Conservation (phyloP, 53 echinoderm and acorn worm species). For the Holothuria scabra region DNA sequence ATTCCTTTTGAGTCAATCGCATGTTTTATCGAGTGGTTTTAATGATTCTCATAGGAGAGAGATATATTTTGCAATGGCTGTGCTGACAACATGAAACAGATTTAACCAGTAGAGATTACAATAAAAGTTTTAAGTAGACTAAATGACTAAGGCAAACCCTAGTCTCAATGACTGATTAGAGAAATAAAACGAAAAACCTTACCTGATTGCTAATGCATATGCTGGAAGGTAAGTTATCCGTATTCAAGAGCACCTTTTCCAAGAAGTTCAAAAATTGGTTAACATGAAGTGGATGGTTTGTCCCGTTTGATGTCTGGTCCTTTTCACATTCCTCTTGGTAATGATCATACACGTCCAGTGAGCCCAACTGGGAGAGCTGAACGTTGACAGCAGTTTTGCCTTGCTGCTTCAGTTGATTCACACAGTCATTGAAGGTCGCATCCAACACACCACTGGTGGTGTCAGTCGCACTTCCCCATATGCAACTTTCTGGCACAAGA, state of each 20-base stretch:
- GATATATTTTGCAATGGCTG: no score
- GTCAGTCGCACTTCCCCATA: constrained; percentile 75
- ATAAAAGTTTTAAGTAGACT: no score
- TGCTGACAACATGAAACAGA: no score
- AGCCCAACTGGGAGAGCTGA: constrained; percentile 75
- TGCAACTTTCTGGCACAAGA: constrained; percentile 61
- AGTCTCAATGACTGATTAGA: no score
- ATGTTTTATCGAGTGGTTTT: no score
- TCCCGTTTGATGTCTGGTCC: constrained; percentile 6
- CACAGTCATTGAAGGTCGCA: constrained; percentile 66
- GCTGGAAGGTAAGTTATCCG: constrained; percentile 54
- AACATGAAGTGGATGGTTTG: constrained; percentile 66
- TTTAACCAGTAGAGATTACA: no score
- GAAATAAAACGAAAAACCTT: neutral
- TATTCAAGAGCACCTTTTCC: constrained; percentile 57
- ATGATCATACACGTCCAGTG: constrained; percentile 64
- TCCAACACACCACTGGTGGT: constrained; percentile 67
- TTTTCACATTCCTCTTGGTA: constrained; percentile 35
- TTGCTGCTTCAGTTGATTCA: constrained; percentile 52
- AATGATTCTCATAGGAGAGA: no score
- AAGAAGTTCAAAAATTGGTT: constrained; percentile 78
- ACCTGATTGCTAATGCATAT: constrained; percentile 89
- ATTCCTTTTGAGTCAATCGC: no score
- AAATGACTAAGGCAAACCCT: no score
- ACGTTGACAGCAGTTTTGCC: constrained; percentile 73